phyloP scores from a whole-genome alignment of 1,140 invertebrate species.

The Laupala kohalensis region DNA sequence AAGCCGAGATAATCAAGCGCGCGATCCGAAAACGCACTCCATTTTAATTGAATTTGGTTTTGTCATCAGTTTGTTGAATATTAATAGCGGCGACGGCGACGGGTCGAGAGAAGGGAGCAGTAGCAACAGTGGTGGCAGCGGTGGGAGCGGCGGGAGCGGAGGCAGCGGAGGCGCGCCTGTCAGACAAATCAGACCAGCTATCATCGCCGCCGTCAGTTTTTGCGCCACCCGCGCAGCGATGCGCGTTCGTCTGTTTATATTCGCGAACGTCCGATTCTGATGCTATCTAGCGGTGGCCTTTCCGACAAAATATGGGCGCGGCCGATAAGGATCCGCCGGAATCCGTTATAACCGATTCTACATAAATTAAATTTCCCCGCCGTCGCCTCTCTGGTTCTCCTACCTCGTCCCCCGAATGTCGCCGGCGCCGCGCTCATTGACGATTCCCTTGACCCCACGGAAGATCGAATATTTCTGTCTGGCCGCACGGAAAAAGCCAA shows the following conservation, averaged over 20 bases:
- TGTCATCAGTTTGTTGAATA: not conserved
- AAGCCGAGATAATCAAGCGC: not conserved
- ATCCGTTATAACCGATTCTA: not conserved
- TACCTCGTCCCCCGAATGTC: no score
- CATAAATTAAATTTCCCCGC: not conserved
- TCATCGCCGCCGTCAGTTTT: not conserved
- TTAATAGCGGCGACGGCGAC: not conserved
- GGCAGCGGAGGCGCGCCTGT: not conserved
- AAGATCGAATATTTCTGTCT: no score
- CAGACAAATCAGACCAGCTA: not conserved
- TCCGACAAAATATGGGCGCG: not conserved
- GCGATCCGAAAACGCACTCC: not conserved
- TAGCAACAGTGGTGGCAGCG: no score
- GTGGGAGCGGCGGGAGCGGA: no score
- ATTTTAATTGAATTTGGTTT: not conserved
- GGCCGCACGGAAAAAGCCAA: no score
- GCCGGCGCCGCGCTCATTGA: no score
- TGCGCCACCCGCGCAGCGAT: not conserved
- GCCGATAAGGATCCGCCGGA: not conserved
- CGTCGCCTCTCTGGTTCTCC: no score
- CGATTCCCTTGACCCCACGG: no score
- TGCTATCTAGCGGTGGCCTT: not conserved
- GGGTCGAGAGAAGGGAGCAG: no score
- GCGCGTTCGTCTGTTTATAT: not conserved
- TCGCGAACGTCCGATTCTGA: not conserved